Evolutionary conservation across 2,888 invertebrate genomes (phyloP).

Genomic region (Brenthis daphne): DNA sequence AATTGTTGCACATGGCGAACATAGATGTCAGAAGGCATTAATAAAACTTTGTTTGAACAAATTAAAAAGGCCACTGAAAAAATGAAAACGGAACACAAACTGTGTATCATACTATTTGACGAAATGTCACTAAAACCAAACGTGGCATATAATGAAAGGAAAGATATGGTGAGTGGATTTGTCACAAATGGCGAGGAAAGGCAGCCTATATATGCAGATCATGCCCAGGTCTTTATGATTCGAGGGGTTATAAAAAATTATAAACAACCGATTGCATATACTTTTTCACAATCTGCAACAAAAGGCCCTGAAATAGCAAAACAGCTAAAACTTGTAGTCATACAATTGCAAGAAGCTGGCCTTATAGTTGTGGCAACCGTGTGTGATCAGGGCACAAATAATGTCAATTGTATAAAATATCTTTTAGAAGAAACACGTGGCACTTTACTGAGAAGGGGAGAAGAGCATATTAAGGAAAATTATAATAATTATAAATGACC

Average conservation of each 20-base stretch:
- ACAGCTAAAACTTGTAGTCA: slow-evolving; percentile 40
- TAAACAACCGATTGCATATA: slow-evolving; percentile 38
- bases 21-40: too few relatives aligned
- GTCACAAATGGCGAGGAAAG: slow-evolving; percentile 37
- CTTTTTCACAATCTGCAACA: slow-evolving; percentile 43
- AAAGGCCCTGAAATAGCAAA: slow-evolving; percentile 40
- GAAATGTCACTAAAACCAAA: slow-evolving; percentile 44
- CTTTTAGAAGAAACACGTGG: slow-evolving; percentile 41
- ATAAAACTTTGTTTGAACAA: too few relatives aligned
- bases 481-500: too few relatives aligned
- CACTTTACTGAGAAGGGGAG: slow-evolving; percentile 23
- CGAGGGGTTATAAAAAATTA: slow-evolving; percentile 29
- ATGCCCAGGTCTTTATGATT: slow-evolving; percentile 25
- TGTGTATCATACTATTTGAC: slow-evolving; percentile 44
- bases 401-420: slow-evolving; percentile 38
- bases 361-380: slow-evolving; percentile 43
- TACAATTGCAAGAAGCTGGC: slow-evolving; percentile 39
- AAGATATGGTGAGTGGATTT: slow-evolving; percentile 44
- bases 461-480: slow-evolving; percentile 25
- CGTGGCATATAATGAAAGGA: slow-evolving; percentile 41
- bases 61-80: too few relatives aligned
- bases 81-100: too few relatives aligned
- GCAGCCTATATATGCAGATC: slow-evolving; percentile 41
- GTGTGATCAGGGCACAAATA: slow-evolving; percentile 45
- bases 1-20: too few relatives aligned